A percentile compares a stretch with the other conserved stretches of the same genome.
Conservation (phyloP, 2,888 invertebrate genomes). For the Meghimatium bilineatum region DNA sequence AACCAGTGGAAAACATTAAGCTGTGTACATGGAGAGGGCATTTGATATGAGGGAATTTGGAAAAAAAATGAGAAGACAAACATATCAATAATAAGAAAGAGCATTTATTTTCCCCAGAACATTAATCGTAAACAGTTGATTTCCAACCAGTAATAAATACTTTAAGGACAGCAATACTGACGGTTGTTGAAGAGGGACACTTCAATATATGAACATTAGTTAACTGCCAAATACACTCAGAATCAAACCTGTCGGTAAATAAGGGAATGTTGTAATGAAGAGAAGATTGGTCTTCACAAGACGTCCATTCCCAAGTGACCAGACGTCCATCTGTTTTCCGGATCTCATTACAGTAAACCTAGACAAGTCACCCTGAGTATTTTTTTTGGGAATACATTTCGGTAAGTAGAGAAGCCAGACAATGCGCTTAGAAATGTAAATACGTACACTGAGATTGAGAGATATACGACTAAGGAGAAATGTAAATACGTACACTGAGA, state of each 20-base stretch:
- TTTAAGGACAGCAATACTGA: background rate
- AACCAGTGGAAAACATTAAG: too few species aligned
- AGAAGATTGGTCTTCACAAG: background rate
- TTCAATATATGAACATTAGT: background rate
- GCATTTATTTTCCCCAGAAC: too few species aligned
- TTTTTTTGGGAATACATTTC: background rate
- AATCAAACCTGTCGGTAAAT: background rate
- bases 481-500: too few species aligned
- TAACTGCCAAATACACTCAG: background rate
- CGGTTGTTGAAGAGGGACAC: background rate
- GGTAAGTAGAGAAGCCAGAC: background rate
- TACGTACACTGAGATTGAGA: background rate
- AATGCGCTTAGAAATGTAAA: background rate
- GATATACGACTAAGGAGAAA: background rate
- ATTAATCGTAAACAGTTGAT: too few species aligned
- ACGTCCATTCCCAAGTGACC: background rate
- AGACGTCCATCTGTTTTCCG: background rate
- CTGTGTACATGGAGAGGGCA: too few species aligned
- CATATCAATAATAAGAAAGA: too few species aligned
- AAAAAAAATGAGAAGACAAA: too few species aligned
- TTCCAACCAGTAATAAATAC: too few species aligned
- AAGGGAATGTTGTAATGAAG: background rate
- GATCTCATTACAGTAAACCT: conserved; percentile 9
- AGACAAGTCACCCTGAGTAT: background rate
- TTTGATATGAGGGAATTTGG: too few species aligned